Conservation (phyloP, 2,113 vertebrate species). For the Thunnus maccoyii region DNA sequence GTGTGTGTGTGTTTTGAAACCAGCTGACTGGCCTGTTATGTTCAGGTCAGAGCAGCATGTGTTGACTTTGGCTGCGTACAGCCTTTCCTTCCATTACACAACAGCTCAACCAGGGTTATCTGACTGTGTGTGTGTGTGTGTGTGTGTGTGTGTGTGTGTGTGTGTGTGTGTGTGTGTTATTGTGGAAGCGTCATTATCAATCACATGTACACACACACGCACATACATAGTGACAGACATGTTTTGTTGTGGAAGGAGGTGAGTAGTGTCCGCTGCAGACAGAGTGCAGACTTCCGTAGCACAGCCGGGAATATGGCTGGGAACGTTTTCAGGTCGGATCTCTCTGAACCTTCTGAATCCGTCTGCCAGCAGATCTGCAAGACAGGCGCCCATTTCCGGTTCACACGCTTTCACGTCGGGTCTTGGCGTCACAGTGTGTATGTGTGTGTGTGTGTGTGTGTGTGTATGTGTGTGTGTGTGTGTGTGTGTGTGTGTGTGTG, state of each 20-base stretch:
- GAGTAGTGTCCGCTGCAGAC: constrained; percentile 62
- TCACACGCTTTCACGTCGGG: constrained; percentile 73
- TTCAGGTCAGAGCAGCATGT: constrained; percentile 57
- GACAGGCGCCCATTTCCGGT: constrained; percentile 75
- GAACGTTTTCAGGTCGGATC: constrained; percentile 73
- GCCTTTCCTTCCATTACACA: constrained; percentile 67
- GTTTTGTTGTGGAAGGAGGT: constrained; percentile 71
- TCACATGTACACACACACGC: constrained; percentile 30
- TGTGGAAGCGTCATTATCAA: constrained; percentile 62
- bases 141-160: background rate
- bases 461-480: constrained; percentile 37
- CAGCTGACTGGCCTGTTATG: constrained; percentile 64
- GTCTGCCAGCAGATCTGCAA: constrained; percentile 48
- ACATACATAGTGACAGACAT: constrained; percentile 33
- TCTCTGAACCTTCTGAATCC: constrained; percentile 66
- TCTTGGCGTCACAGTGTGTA: constrained; percentile 20
- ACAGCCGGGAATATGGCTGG: constrained; percentile 63
- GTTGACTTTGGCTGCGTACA: constrained; percentile 66
- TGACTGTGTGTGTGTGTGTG: constrained; percentile 20
- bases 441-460: constrained; percentile 17
- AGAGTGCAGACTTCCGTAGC: constrained; percentile 70
- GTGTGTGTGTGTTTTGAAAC: constrained; percentile 37
- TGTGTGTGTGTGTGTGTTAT: constrained; percentile 27
- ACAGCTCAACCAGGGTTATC: constrained; percentile 75
- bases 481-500: constrained; percentile 20